A percentile compares a stretch with the other conserved stretches of the same genome.
phyloP scores from a whole-genome alignment of 1,140 invertebrate species.

The Philaenus spumarius region DNA sequence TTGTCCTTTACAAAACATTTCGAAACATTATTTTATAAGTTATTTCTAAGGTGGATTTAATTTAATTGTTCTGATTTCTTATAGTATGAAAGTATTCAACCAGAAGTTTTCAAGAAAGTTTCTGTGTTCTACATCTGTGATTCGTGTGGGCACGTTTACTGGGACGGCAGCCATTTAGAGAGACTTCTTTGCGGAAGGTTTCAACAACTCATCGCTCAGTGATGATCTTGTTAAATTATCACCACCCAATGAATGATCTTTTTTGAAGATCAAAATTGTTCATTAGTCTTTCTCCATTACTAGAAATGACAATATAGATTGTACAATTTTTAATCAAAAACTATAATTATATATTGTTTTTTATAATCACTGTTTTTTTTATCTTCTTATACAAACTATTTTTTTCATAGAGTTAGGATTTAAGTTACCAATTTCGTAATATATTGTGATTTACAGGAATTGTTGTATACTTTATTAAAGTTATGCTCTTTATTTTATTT shows the following conservation, averaged over 20 bases:
- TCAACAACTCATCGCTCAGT: neutral
- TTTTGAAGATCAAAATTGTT: neutral
- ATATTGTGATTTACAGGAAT: no score
- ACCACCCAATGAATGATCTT: neutral
- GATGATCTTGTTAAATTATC: neutral
- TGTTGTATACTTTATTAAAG: no score
- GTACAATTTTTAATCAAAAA: neutral
- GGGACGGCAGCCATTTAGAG: conserved; percentile 53
- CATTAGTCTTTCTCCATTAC: conserved; percentile 6
- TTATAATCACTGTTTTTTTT: no score
- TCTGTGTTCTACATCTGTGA: conserved; percentile 53
- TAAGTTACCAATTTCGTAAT: no score
- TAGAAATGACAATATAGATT: neutral
- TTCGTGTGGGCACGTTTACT: conserved; percentile 57
- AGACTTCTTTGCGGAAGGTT: conserved; percentile 35
- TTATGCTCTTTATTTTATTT: no score
- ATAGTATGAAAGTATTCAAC: conserved; percentile 45
- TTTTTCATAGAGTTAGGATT: no score
- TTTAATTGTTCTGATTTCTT: conserved; percentile 13
- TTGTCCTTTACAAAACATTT: no score
- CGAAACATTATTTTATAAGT: no score
- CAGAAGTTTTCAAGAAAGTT: conserved; percentile 41
- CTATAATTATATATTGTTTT: no score
- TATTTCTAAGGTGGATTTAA: no score
- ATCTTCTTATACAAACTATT: no score